Evolutionary conservation across 2,797 vertebrate genomes (phyloP), one percentile per base, ranked within the genome.

Genomic region (Epinephelus coioides): DNA sequence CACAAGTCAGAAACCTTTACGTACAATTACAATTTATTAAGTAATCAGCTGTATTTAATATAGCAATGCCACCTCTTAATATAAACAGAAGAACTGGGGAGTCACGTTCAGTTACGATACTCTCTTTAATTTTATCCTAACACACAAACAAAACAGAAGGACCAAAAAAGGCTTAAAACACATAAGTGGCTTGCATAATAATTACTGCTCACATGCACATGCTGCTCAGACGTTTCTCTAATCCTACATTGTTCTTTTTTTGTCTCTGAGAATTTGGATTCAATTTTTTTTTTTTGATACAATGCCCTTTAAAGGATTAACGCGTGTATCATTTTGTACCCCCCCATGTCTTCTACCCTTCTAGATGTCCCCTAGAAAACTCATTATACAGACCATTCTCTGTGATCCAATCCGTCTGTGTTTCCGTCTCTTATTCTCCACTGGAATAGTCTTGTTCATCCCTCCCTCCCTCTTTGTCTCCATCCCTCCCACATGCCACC

Each of bases 401-500:
- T 86, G 79, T 85, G 85, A 89, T 82, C 80, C 79, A 76, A 72
- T 66, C 66, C 25, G 4, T 81, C 79, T 83, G 73, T 82, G 73
- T 74, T 69, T 50, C 68, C 67, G 73, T 76, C 74, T 75, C 57
- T 34, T 86, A 55, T 82, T 84, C 83, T 87, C 82, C 56, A 49
- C 74, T 76, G 78, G 79, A 84, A 83, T 11, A 63, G 75, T 73
- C 55, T 69, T 64, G 71, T 72, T 85, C 79, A 63, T 66, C 65
- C 65, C 44, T 57, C 38, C 67, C 63, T 72, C 68, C 30, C 30
- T 34, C 30, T 34, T 34, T 34, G 30, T 62, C 69, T 79, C 82
- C 74, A 27, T 85, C 84, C 81, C 82, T 84, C 89, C 89, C 78
- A 87, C 87, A 80, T 78, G 74, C 88, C 87, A 88, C 86, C 89